Conservation (phyloP, 1,140 invertebrate genomes). For the Campoletis sonorensis region DNA sequence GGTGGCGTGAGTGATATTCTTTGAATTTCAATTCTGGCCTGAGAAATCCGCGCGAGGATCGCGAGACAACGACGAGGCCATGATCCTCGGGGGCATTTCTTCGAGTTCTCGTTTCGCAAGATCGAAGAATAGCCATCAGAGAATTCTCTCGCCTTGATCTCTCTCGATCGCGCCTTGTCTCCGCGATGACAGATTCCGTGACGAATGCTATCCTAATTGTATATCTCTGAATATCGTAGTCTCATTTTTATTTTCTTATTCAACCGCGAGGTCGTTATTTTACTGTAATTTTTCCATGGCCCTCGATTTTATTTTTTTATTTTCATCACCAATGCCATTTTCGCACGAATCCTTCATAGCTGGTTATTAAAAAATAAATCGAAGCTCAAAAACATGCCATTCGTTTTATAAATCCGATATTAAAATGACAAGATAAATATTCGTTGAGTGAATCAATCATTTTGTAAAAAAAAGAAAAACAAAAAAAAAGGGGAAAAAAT, state of each 20-base stretch:
- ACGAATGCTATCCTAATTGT: slow-evolving; percentile 31
- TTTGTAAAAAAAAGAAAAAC: too few species aligned
- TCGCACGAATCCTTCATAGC: too few species aligned
- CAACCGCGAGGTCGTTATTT: slow-evolving; percentile 1
- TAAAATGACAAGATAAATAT: not conserved
- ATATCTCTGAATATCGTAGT: slow-evolving; percentile 16
- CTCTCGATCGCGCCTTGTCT: not conserved
- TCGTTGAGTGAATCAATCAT: not conserved
- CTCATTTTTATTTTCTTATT: not conserved
- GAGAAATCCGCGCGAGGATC: slow-evolving; percentile 4
- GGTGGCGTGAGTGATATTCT: slow-evolving; percentile 41
- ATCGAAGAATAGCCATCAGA: slow-evolving; percentile 22
- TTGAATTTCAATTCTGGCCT: slow-evolving; percentile 43
- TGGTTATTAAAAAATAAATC: too few species aligned
- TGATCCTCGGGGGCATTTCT: slow-evolving; percentile 32
- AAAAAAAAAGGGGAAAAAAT: too few species aligned
- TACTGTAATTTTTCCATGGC: not conserved
- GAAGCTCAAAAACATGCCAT: too few species aligned
- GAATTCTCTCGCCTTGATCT: slow-evolving; percentile 15
- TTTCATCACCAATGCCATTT: not conserved
- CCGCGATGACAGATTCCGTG: not conserved
- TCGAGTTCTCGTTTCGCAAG: slow-evolving; percentile 31
- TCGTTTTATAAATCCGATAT: not conserved
- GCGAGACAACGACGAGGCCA: slow-evolving; percentile 14
- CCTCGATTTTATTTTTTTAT: not conserved